These are phyloP conservation scores for Rhineura floridana DNA, from an alignment of 2,113 vertebrate species.

Conservation along the genomic window DNA sequence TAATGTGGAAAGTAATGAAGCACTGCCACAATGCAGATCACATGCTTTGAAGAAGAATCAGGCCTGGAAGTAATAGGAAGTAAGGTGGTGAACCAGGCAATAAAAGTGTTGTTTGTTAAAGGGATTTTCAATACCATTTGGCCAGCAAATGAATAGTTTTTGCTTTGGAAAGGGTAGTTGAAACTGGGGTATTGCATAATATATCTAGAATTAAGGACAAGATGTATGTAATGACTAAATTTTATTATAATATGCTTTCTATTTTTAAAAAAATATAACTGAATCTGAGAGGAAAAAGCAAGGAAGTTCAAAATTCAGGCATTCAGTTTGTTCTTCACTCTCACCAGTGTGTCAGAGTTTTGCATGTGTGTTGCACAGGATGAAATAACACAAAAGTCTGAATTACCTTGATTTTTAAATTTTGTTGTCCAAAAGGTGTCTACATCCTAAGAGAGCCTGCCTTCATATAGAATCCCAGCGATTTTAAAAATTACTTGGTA, in stretches of 20 bases:
- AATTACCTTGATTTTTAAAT: slow-evolving; percentile 7
- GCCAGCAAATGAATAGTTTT: background rate
- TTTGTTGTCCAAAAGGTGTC: background rate
- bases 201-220: background rate
- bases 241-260: fast-evolving
- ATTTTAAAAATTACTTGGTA: slow-evolving; percentile 10
- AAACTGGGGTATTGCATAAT: background rate
- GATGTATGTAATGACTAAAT: background rate
- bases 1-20: background rate
- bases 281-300: background rate
- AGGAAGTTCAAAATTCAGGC: slow-evolving; percentile 25
- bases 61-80: background rate
- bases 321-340: slow-evolving; percentile 28
- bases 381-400: background rate
- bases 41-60: background rate
- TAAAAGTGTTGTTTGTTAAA: background rate
- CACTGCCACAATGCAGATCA: background rate
- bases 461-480: background rate
- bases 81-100: no score
- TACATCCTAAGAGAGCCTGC: fast-evolving
- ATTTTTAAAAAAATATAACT: slow-evolving; percentile 3
- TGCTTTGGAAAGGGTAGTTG: background rate
- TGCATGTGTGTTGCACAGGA: background rate
- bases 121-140: background rate
- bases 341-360: slow-evolving; percentile 30